These are phyloP conservation scores for Oophaga pumilio DNA, from an alignment of 2,113 vertebrate species.

Conservation along the genomic window DNA sequence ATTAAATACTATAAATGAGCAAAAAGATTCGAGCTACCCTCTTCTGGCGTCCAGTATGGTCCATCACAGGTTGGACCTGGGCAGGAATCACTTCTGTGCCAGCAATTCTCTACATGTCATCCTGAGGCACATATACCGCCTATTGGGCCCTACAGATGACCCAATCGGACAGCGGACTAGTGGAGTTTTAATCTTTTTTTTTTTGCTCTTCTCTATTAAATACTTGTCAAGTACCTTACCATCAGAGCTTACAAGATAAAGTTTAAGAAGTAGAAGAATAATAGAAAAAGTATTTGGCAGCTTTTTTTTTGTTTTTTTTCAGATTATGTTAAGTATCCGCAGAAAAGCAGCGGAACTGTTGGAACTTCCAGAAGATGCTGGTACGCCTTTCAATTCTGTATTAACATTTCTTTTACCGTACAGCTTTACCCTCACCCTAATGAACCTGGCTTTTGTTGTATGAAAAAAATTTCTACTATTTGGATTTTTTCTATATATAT, in stretches of 20 bases:
- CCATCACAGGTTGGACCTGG: too few relatives aligned
- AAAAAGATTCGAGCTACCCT: too few relatives aligned
- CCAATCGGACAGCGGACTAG: too few relatives aligned
- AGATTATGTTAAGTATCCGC: slow-evolving; percentile 88
- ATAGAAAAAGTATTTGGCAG: background rate
- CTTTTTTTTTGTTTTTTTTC: slow-evolving; percentile 60
- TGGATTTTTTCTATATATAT: slow-evolving; percentile 52
- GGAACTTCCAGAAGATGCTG: slow-evolving; percentile 77
- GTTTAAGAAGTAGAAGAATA: background rate
- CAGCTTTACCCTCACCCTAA: background rate
- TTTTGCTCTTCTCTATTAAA: too few relatives aligned
- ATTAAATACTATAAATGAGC: too few relatives aligned
- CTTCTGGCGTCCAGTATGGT: too few relatives aligned
- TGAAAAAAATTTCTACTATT: background rate
- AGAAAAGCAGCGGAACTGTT: slow-evolving; percentile 83
- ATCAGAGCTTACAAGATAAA: background rate
- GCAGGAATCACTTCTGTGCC: too few relatives aligned
- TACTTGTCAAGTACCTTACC: too few relatives aligned
- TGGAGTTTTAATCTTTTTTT: too few relatives aligned
- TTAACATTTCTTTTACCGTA: background rate
- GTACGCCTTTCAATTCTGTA: slow-evolving; percentile 63
- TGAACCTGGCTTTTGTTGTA: background rate
- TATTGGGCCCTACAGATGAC: too few relatives aligned
- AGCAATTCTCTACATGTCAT: too few relatives aligned
- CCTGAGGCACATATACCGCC: too few relatives aligned